Base-by-base conservation (phyloP, 2,113 vertebrate species). In the Picathartes gymnocephalus region DNA sequence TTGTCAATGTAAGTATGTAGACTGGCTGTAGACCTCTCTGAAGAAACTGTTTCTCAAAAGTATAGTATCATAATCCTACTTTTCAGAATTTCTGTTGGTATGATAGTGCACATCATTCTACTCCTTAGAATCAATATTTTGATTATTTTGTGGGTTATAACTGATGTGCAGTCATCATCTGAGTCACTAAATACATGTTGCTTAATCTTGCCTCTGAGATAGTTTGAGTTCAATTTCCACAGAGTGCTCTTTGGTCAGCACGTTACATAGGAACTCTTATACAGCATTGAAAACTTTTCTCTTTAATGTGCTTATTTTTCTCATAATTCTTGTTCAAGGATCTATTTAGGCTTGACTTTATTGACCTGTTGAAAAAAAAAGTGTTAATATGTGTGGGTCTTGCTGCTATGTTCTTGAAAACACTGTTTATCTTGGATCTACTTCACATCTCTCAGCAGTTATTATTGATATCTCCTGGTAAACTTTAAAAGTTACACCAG, bases 251-350 rank as follows among this genome's bases (percentile, higher is more conserved):
- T 61, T 42, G 42, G 39, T 66, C 47, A 71, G 33, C 21, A 22
- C 0, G 0, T 58, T 62, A 44, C 37, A 42, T 19, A 81, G 20
- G 30, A 84, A 17, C 18, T 66, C 31, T 23, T 12, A 10, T 54
- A 73, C 6, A 70, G 30, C 39, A 62, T 3, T 1, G 1, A 39
- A n/a, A 91, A 35, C 15, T 66, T 74, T 80, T 64, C 24, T 28
- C 30, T 68, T 35, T 18, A 44, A 54, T 10, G 7, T 44, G 11
- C 12, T 81, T 56, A 23, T 71, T 85, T 93, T 79, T 56, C 31
- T 71, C 40, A 48, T 48, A 31, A 37, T 60, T 24, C 76, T 81
- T 90, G 44, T 53, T 85, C 31, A 82, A 74, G n/a, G 17, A 37
- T 68, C 48, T 87, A 22, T 71, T 89, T 76, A 78, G 44, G 19